Percentiles rank a stretch among this genome's conserved stretches.
phyloP scores from a whole-genome alignment of 2,113 vertebrate genomes.

The Pachypanchax playfairii region DNA sequence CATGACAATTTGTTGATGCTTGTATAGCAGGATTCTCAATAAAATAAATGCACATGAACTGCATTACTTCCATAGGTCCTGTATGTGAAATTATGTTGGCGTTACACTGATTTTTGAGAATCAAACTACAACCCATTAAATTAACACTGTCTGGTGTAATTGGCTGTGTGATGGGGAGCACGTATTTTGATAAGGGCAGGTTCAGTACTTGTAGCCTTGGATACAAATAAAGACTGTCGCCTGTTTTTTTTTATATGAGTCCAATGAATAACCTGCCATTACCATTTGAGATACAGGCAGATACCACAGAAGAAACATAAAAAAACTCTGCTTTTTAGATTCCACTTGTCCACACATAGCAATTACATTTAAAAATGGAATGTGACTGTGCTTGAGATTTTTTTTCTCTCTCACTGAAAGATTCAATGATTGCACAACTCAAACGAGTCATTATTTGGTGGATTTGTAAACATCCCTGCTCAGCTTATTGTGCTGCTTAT shows the following conservation, averaged over 20 bases:
- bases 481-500: slow-evolving; percentile 66
- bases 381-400: slow-evolving; percentile 50
- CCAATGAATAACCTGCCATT: slow-evolving; percentile 55
- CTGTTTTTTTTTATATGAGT: slow-evolving; percentile 36
- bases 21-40: slow-evolving; percentile 53
- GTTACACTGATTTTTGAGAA: slow-evolving; percentile 43
- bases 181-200: slow-evolving; percentile 49
- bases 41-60: slow-evolving; percentile 48
- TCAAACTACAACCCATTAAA: slow-evolving; percentile 52
- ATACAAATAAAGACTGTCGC: slow-evolving; percentile 48
- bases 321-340: slow-evolving; percentile 41
- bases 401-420: slow-evolving; percentile 48
- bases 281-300: slow-evolving; percentile 41
- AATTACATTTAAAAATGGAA: slow-evolving; percentile 62
- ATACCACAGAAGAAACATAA: slow-evolving; percentile 41
- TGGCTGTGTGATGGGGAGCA: slow-evolving; percentile 50
- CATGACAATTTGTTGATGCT: slow-evolving; percentile 56
- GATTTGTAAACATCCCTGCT: slow-evolving; percentile 70
- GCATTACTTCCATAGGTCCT: slow-evolving; percentile 47
- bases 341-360: slow-evolving; percentile 48
- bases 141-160: slow-evolving; percentile 61
- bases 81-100: slow-evolving; percentile 37
- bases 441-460: slow-evolving; percentile 62
- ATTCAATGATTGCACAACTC: slow-evolving; percentile 70
- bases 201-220: slow-evolving; percentile 57